Base-by-base conservation (phyloP, 2,888 invertebrate genomes). In the Myopa testacea region DNA sequence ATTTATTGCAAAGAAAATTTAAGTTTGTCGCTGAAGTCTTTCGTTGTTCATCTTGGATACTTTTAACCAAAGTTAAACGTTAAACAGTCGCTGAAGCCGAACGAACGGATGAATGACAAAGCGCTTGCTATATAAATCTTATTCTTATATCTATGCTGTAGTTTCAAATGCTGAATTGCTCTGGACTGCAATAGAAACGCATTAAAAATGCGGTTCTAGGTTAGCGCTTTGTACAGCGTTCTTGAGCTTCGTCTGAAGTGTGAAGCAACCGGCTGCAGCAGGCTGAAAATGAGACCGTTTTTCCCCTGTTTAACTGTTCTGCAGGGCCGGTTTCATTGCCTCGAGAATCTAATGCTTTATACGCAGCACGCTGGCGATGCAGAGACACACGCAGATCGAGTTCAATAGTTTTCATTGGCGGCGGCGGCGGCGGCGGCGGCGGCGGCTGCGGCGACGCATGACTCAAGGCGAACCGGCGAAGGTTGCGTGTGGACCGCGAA, bases 11-110 rank as follows among this genome's bases (percentile, higher is more conserved):
- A 26, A 6, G 4, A 3, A 45, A 8, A 10, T 2, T 10, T 55
- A 26, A 8, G 70, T 70, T 70, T 34, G 70, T 70, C 37, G 55
- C 70, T 55, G 50, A 26, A 55, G 70, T 70, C 70, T 55, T 70
- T 70, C 50, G 52, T 55, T 55, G 12, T 12, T 55, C 45, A 5
- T n/a, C 12, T 45, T 12, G 19, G 45, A 26, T 2, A 26, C 26
- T 26, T 26, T 26, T 26, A n/a, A n/a, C n/a, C n/a, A n/a, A n/a
- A n/a, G n/a, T n/a, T n/a, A n/a, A n/a, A n/a, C n/a, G n/a, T n/a
- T n/a, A n/a, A n/a, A n/a, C n/a, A n/a, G n/a, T n/a, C n/a, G n/a
- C n/a, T n/a, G n/a, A n/a, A n/a, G n/a, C n/a, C n/a, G n/a, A n/a
- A n/a, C n/a, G n/a, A n/a, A n/a, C n/a, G n/a, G n/a, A n/a, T n/a